phyloP scores from a whole-genome alignment of 2,888 invertebrate genomes.

The Altica lythri region DNA sequence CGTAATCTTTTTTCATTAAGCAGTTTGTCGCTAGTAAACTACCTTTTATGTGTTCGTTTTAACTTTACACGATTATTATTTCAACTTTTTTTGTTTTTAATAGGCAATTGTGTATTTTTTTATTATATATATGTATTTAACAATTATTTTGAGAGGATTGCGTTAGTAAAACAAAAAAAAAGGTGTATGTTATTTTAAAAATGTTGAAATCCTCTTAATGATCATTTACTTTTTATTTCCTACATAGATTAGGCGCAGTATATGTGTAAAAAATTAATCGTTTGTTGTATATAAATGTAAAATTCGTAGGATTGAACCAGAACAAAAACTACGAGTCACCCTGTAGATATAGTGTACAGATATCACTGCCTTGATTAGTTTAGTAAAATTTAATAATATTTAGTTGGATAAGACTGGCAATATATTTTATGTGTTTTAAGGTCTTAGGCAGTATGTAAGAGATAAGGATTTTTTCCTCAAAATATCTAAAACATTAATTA shows the following conservation, averaged over 20 bases:
- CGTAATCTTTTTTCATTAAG: too few species aligned
- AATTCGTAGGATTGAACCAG: conserved; percentile 20
- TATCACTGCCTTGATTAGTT: conserved; percentile 48
- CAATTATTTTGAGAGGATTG: too few species aligned
- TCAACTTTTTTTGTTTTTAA: too few species aligned
- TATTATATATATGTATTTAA: too few species aligned
- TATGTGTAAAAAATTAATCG: conserved; percentile 25
- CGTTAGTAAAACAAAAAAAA: too few species aligned
- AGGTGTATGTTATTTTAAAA: too few species aligned
- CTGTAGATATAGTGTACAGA: conserved; percentile 49
- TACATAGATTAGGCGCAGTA: conserved; percentile 1
- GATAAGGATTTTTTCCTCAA: not conserved
- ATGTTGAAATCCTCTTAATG: not conserved
- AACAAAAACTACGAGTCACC: conserved; percentile 33
- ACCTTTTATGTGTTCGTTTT: too few species aligned
- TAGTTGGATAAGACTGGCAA: conserved; percentile 51
- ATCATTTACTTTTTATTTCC: not conserved
- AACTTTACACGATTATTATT: too few species aligned
- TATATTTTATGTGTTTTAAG: conserved; percentile 27
- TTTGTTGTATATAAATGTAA: conserved; percentile 28
- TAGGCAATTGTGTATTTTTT: too few species aligned
- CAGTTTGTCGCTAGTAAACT: too few species aligned
- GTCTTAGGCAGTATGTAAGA: conserved; percentile 5
- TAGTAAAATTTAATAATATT: conserved; percentile 43
- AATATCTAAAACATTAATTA: too few species aligned